Conservation (phyloP, 1,140 invertebrate species). For the Ectropis grisescens region DNA sequence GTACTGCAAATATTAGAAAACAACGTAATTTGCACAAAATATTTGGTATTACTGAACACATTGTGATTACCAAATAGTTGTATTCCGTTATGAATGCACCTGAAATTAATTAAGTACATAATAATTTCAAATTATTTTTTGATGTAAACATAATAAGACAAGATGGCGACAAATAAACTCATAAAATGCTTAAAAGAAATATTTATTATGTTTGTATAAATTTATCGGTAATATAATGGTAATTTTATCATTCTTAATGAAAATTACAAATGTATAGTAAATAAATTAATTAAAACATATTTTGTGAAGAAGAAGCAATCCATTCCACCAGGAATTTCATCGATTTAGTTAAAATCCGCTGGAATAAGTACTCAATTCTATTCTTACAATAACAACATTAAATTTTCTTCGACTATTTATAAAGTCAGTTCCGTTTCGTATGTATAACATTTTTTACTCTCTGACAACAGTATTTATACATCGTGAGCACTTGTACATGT, state of each 20-base stretch:
- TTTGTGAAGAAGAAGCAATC: too few relatives aligned
- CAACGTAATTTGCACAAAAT: conserved; percentile 29
- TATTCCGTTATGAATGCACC: not conserved
- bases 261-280: too few relatives aligned
- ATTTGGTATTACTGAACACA: conserved; percentile 61
- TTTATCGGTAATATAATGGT: not conserved
- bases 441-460: conserved; percentile 8
- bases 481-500: conserved; percentile 35
- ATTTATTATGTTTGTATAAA: not conserved
- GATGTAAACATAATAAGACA: not conserved
- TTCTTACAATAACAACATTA: too few relatives aligned
- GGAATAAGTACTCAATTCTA: too few relatives aligned
- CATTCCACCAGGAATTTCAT: too few relatives aligned
- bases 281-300: too few relatives aligned
- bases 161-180: too few relatives aligned
- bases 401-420: too few relatives aligned
- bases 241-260: too few relatives aligned
- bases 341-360: too few relatives aligned
- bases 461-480: conserved; percentile 36
- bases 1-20: conserved; percentile 20
- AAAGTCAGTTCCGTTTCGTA: not conserved
- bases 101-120: too few relatives aligned
- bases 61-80: conserved; percentile 29
- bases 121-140: not conserved
- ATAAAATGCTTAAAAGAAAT: not conserved